Base-by-base conservation (phyloP, 2,888 invertebrate species). In the Antheraea yamamai region DNA sequence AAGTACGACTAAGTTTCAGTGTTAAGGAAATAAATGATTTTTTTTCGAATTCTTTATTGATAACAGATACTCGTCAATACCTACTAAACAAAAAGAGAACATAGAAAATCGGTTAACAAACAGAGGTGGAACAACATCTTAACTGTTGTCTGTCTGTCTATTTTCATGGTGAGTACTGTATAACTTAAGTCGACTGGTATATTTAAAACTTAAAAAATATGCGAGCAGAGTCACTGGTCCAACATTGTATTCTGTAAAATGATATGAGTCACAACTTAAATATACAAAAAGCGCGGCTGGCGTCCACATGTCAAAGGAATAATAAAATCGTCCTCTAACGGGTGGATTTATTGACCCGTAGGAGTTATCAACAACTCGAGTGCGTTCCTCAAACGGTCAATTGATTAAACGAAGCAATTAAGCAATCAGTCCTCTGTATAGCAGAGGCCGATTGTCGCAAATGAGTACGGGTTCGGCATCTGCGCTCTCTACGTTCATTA, bases 381-480 rank as follows among this genome's bases (percentile, higher is more conserved):
- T 85, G 87, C 88, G 89, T 90, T 89, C 90, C 93, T 92, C 90
- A 89, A 88, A 88, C 92, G 92, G 90, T 90, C 94, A 94, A 94
- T 95, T 95, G 94, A 94, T 95, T 94, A 94, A 95, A 95, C 94
- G 92, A 92, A 93, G 91, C 94, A 94, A 95, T 95, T 95, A 95
- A 93, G 86, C 92, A 95, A 95, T 95, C 93, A 94, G 91, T 87
- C 91, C 84, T 90, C 91, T 91, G 23, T 61, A 91, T 89, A 90
- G 89, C 82, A 87, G 89, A 87, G 86, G 88, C 84, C 87, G 87
- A 90, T 89, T 90, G 92, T 93, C 93, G 92, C 93, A 92, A 92
- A 93, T 92, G 93, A 93, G 89, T 89, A 90, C 89, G 87, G 90
- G 89, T 88, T 89, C 86, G 87, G 87, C 89, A 89, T 89, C 88